Percentiles rank a stretch among this genome's conserved stretches.
Evolutionary conservation across 2,113 vertebrate species (phyloP).

Genomic region (Gasterosteus aculeatus): DNA sequence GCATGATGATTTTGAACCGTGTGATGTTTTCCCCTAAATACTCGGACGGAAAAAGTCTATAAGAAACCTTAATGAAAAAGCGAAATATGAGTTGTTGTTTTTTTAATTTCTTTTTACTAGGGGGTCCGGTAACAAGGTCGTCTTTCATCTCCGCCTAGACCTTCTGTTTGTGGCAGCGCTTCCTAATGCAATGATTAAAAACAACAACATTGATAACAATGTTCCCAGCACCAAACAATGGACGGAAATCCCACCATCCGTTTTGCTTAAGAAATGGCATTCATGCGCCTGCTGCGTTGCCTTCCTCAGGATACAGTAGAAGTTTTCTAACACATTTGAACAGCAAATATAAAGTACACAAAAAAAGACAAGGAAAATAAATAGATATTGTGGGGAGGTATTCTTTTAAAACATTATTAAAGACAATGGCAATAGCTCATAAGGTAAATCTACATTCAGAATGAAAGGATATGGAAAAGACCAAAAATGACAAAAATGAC

Average conservation of each 20-base stretch:
- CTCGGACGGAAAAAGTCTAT: not conserved
- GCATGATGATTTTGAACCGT: not conserved
- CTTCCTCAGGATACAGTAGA: conserved; percentile 72
- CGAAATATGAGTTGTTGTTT: not conserved
- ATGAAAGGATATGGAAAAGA: no score
- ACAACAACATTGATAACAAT: conserved; percentile 75
- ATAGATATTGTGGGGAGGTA: not conserved
- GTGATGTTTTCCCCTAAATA: not conserved
- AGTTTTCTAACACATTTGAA: conserved; percentile 71
- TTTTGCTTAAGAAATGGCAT: conserved; percentile 74
- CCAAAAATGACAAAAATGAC: not conserved
- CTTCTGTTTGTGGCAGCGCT: conserved; percentile 72
- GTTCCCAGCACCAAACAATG: conserved; percentile 80
- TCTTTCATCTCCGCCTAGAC: conserved; percentile 67
- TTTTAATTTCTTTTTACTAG: not conserved
- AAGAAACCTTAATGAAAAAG: not conserved
- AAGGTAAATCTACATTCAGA: not conserved
- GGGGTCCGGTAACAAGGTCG: conserved; percentile 60
- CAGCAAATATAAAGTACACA: conserved; percentile 31
- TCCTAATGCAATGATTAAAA: conserved; percentile 77
- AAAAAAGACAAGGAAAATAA: not conserved
- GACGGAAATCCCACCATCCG: conserved; percentile 80
- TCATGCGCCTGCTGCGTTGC: conserved; percentile 68
- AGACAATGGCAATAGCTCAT: not conserved
- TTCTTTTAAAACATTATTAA: not conserved